Conservation (phyloP, 1,140 invertebrate species). For the Temnothorax longispinosus region DNA sequence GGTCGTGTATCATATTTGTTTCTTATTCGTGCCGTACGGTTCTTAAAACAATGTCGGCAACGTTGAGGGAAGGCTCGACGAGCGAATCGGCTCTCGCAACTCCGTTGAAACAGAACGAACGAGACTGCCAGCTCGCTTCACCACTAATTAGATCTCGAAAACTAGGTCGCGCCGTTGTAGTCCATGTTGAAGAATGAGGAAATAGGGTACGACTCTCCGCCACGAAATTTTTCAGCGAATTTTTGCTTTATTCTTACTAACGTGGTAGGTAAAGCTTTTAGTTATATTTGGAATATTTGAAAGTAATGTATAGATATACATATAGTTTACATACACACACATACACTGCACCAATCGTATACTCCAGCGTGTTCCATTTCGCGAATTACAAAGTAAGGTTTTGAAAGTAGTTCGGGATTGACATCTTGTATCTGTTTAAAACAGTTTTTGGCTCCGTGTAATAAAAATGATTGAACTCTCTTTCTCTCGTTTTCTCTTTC, state of each 20-base stretch:
- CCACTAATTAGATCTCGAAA: slow-evolving; percentile 72
- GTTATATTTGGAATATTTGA: neutral
- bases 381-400: neutral
- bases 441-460: neutral
- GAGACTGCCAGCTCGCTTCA: slow-evolving; percentile 48
- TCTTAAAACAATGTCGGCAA: slow-evolving; percentile 22
- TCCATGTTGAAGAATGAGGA: neutral
- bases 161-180: slow-evolving; percentile 62
- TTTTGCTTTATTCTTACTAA: neutral
- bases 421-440: neutral
- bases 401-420: neutral
- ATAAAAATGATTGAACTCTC: slow-evolving; percentile 21
- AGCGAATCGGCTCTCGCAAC: slow-evolving; percentile 22
- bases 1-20: slow-evolving; percentile 8
- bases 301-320: neutral
- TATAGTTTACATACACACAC: neutral
- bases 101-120: slow-evolving; percentile 59
- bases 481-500: too few relatives aligned
- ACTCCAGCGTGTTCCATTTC: neutral
- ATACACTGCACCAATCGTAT: neutral
- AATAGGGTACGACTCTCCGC: neutral
- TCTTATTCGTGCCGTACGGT: neutral
- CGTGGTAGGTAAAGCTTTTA: neutral
- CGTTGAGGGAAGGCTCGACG: neutral
- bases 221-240: slow-evolving; percentile 38